Evolutionary conservation across 2,888 invertebrate genomes (phyloP), one percentile per base, ranked within the genome.

Genomic region (Hydriomena furcata): DNA sequence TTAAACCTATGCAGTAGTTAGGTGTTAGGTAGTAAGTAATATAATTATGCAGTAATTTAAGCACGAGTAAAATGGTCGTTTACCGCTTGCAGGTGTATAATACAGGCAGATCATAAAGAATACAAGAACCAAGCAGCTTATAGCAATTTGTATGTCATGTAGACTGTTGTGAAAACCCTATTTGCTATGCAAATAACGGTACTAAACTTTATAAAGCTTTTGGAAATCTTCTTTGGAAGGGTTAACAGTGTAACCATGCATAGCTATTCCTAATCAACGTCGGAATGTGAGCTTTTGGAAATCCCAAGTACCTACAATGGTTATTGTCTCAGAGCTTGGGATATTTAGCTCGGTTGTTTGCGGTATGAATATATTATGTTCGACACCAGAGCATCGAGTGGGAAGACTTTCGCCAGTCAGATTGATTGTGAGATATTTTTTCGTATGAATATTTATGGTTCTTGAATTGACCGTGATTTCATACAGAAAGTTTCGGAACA

Each of bases 171-270:
- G 25, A 25, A 41, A 42, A 42, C 25, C 32, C 13, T 25, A 24
- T 32, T 11, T 20, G 20, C 27, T 35, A 43, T 41, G 40, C 40
- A 47, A 40, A 47, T 23, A 21, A 40, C n/a, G 23, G 38, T 10
- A 35, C 47, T 23, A 40, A 47, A 40, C 40, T 40, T 43, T 43
- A 28, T 30, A 36, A 44, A 44, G 44, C 44, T 35, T 48, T 41
- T 35, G 41, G 47, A 40, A 41, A 48, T 48, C 47, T 48, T 41
- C 34, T 48, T 30, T 41, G 23, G 17, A 36, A 30, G 35, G 35
- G 28, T 40, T 28, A 28, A 17, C 17, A 17, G n/a, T 12, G 30
- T 30, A 40, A 28, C 8, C 13, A 12, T 12, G n/a, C 12, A 35
- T 17, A 28, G 38, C 34, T 40, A 10, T 34, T 11, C 24, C 17